Conservation (phyloP, 1,140 invertebrate genomes). For the Heliconius nattereri region DNA sequence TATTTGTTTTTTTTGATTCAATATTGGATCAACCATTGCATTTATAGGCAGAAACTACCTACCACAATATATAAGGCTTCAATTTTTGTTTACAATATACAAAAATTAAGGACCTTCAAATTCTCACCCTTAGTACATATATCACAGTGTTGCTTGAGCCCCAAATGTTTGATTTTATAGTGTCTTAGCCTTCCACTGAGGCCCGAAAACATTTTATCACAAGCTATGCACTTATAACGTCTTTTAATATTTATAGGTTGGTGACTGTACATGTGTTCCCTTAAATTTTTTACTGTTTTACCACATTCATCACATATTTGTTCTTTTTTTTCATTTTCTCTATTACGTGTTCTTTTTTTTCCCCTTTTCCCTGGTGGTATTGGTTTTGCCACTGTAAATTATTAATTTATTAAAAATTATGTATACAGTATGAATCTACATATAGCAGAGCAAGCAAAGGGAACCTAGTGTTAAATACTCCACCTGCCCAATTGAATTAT, state of each 20-base stretch:
- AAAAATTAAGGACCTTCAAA: slow-evolving; percentile 14
- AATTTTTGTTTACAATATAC: too few species aligned
- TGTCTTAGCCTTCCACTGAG: slow-evolving; percentile 56
- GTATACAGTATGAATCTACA: neutral
- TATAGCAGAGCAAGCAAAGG: too few species aligned
- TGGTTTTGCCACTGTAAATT: slow-evolving; percentile 15
- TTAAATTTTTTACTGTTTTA: slow-evolving; percentile 57
- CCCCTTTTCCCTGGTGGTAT: slow-evolving; percentile 41
- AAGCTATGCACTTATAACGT: slow-evolving; percentile 55
- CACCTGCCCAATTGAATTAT: too few species aligned
- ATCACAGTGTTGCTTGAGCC: slow-evolving; percentile 58
- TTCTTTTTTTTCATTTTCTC: slow-evolving; percentile 29
- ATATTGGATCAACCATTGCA: too few species aligned
- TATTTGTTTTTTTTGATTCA: too few species aligned
- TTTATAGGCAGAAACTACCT: too few species aligned
- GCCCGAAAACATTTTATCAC: slow-evolving; percentile 55
- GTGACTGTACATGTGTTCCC: slow-evolving; percentile 51
- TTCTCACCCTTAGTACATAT: slow-evolving; percentile 66
- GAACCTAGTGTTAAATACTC: too few species aligned
- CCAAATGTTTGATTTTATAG: slow-evolving; percentile 61
- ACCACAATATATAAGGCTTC: too few species aligned
- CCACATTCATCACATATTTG: slow-evolving; percentile 70
- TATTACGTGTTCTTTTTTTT: slow-evolving; percentile 37
- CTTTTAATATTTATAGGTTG: slow-evolving; percentile 41
- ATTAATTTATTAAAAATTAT: slow-evolving; percentile 8